Conservation (phyloP, 2,113 vertebrate genomes). For the Antechinus flavipes region DNA sequence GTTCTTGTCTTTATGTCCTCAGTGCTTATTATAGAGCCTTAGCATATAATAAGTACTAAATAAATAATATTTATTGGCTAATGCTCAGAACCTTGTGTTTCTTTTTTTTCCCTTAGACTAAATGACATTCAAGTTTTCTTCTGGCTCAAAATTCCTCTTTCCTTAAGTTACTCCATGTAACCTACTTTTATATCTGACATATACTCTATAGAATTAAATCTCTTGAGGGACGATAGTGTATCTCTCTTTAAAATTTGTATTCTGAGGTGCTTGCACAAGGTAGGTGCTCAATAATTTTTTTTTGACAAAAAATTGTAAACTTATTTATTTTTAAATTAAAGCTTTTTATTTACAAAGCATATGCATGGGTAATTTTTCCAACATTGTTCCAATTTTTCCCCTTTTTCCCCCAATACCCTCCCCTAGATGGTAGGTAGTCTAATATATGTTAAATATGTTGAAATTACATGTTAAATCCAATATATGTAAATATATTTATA, state of each 20-base stretch:
- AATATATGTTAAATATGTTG: no score
- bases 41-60: not conserved
- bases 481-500: no score
- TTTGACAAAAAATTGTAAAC: no score
- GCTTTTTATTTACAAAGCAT: no score
- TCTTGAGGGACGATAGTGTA: not conserved
- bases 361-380: no score
- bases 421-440: no score
- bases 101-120: not conserved
- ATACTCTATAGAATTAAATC: not conserved
- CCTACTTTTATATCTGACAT: not conserved
- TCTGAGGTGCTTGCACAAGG: not conserved
- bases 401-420: no score
- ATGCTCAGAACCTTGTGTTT: not conserved
- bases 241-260: not conserved
- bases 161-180: not conserved
- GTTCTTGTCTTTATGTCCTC: not conserved
- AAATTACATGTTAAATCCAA: no score
- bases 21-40: not conserved
- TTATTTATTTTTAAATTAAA: no score
- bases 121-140: not conserved
- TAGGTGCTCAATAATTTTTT: not conserved
- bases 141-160: not conserved
- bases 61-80: not conserved
- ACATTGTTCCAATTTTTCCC: no score